Evolutionary conservation across 2,797 vertebrate genomes (phyloP), one percentile per base, ranked within the genome.

Genomic region (Fistularia commersonii): DNA sequence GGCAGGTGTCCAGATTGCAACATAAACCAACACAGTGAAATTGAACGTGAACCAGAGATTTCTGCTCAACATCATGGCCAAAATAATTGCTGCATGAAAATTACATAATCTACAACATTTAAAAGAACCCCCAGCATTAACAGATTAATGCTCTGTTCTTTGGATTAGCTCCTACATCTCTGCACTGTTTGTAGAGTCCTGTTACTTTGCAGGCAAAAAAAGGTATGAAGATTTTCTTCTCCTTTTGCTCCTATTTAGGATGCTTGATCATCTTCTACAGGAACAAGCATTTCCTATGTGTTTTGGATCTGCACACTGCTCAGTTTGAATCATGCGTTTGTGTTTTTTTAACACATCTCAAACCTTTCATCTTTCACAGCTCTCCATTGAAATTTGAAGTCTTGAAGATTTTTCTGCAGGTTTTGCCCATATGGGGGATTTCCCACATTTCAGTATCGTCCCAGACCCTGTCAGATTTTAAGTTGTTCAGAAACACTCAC

Each of bases 381-480:
- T 36, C 35, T 10, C 35, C 35, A 36, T 7, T 36, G 35, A 36
- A 36, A 10, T 36, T 7, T 7, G 2, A 36, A 10, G 23, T 23
- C 23, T 36, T 36, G 9, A 36, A 36, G 35, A 36, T 36, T 36
- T 10, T 36, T 36, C 35, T 2, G 35, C 35, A 10, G 9, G 35
- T 6, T 36, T 36, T 7, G 2, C 9, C 35, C 35, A 2, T 36
- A 36, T 7, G 46, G 50, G 48, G 71, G 53, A 61, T 67, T 53
- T 68, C 50, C 74, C 53, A 41, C 35, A n/a, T 62, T 42, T 45
- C 39, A 11, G 52, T 9, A 6, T 2, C 41, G 31, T 33, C 13
- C 41, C 33, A 9, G 43, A n/a, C 39, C 54, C 59, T 37, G 62
- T 52, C 65, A 53, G 34, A 57, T 45, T 60, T 52, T 44, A 57